These are phyloP conservation scores for Siderastrea radians DNA, from an alignment of 92 coral and sea anemone genomes.

Conservation along the genomic window DNA sequence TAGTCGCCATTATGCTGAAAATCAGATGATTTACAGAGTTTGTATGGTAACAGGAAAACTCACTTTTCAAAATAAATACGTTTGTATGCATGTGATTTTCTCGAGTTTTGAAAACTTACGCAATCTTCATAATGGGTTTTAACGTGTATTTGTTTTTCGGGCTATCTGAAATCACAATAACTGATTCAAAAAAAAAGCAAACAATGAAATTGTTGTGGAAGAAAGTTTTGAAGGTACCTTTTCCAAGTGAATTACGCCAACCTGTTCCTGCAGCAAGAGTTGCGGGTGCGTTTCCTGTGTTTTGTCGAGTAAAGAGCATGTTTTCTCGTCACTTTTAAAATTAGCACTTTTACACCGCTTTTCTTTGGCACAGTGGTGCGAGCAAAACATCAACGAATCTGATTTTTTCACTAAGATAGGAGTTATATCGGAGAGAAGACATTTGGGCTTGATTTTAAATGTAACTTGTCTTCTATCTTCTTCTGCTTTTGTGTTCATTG, in stretches of 20 bases:
- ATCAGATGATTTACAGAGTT: too few relatives aligned
- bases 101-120: too few relatives aligned
- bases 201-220: background rate
- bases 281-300: conserved; percentile 4
- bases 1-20: too few relatives aligned
- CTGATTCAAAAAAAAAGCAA: background rate
- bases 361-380: background rate
- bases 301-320: conserved; percentile 1
- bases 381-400: background rate
- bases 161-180: background rate
- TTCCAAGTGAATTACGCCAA: background rate
- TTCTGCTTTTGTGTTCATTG: background rate
- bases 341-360: conserved; percentile 12
- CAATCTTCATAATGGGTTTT: too few relatives aligned
- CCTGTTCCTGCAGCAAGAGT: background rate
- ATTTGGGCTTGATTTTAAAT: background rate
- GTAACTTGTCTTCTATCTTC: background rate
- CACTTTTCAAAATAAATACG: too few relatives aligned
- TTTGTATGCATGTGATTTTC: too few relatives aligned
- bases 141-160: too few relatives aligned
- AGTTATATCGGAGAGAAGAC: background rate
- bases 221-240: background rate
- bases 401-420: background rate
- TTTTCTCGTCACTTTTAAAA: background rate
- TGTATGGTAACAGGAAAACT: too few relatives aligned